These are phyloP conservation scores for Netelia fuscicornis DNA, from an alignment of 2,888 invertebrate species.

Conservation along the genomic window DNA sequence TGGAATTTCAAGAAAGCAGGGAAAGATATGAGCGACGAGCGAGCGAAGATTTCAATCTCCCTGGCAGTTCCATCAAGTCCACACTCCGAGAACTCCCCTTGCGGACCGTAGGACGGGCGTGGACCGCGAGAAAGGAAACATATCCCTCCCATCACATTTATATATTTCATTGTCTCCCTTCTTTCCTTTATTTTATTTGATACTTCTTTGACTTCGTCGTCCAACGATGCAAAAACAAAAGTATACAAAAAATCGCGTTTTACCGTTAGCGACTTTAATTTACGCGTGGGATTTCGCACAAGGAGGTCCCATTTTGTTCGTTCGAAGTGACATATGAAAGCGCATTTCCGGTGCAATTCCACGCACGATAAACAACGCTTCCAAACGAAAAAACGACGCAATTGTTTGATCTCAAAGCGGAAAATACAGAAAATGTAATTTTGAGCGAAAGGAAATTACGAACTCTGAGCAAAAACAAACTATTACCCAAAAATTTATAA, in stretches of 20 bases:
- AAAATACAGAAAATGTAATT: not conserved
- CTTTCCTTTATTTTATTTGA: conserved; percentile 39
- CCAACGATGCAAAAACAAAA: not conserved
- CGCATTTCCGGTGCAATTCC: too few species aligned
- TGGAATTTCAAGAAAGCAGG: conserved; percentile 28
- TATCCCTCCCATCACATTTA: not conserved
- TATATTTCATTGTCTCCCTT: conserved; percentile 42
- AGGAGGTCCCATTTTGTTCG: too few species aligned
- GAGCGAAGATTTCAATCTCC: conserved; percentile 46
- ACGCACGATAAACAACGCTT: too few species aligned
- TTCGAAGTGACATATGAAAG: too few species aligned
- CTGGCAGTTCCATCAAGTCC: conserved; percentile 35
- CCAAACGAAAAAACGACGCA: too few species aligned
- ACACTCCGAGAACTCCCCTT: not conserved
- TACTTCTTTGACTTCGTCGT: conserved; percentile 8
- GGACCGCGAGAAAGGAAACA: not conserved
- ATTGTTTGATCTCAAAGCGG: too few species aligned
- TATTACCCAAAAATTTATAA: not conserved
- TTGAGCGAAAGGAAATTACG: not conserved
- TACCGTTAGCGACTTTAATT: too few species aligned
- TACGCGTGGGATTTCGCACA: too few species aligned
- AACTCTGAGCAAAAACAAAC: not conserved
- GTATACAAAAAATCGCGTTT: not conserved
- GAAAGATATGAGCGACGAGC: conserved; percentile 26
- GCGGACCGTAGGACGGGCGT: not conserved